Conservation (phyloP, 2,888 invertebrate species). For the Platynereis dumerilii region DNA sequence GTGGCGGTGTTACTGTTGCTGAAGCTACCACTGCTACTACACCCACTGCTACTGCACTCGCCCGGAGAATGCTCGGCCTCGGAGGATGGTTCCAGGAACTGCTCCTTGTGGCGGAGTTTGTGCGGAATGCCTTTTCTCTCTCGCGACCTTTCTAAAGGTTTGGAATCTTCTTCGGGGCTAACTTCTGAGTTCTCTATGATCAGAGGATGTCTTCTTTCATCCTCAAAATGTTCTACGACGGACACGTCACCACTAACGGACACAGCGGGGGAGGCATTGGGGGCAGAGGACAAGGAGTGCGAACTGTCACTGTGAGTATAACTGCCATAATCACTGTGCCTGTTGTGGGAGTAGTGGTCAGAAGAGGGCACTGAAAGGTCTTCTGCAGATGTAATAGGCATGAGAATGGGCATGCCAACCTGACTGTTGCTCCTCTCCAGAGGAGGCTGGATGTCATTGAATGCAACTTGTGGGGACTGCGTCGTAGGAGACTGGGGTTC, state of each 20-base stretch:
- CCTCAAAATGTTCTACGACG: slow-evolving; percentile 9
- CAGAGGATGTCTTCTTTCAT: slow-evolving; percentile 1
- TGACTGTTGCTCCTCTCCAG: too few species aligned
- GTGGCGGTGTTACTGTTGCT: too few species aligned
- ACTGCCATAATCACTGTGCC: not conserved
- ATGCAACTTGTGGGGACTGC: too few species aligned
- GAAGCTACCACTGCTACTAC: not conserved
- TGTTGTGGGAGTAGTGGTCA: not conserved
- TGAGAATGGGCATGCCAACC: slow-evolving; percentile 13
- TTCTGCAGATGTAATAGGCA: slow-evolving; percentile 3
- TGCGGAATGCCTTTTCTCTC: slow-evolving; percentile 16
- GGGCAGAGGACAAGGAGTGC: slow-evolving; percentile 2
- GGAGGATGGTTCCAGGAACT: slow-evolving; percentile 11
- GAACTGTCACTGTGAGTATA: slow-evolving; percentile 8
- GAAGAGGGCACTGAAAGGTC: not conserved
- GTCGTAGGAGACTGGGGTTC: too few species aligned
- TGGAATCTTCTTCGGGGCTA: not conserved
- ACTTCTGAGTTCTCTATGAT: not conserved
- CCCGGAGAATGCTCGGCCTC: not conserved
- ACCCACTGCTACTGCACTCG: not conserved
- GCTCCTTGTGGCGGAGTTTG: slow-evolving; percentile 27
- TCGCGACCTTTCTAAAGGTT: not conserved
- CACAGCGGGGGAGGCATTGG: not conserved
- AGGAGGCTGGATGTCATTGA: too few species aligned
- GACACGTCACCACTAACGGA: not conserved